Evolutionary conservation across 2,113 vertebrate species (phyloP), one percentile per base, ranked within the genome.

Genomic region (Pungitius pungitius): DNA sequence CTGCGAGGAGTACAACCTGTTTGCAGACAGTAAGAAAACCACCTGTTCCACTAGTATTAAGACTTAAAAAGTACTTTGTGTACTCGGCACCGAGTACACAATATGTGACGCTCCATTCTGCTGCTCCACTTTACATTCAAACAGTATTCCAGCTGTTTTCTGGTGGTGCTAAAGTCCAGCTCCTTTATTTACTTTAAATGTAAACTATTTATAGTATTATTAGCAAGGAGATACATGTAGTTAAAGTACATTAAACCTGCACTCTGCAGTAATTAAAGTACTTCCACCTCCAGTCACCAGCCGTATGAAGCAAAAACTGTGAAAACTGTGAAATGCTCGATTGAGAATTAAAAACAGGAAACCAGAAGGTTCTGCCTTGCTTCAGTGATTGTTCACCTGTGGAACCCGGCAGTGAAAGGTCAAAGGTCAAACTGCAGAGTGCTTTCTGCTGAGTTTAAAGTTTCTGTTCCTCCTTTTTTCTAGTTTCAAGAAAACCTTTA

Each of bases 1-100:
- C 54, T 99, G 97, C 83, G 96, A 96, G 86, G 96, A 96, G 84
- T 99, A 99, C 1, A 96, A 93, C 81, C 92, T 96, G 77, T 95
- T 95, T 82, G 96, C 95, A 87, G 95, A 94, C 74, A 93, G 96
- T 97, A 92, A 94, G 95, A 93, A 51, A 57, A 18, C n/a, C 45
- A 10, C 20, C 47, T 22, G 47, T 51, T 51, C 33, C 1, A 35
- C 33, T 35, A 6, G 33, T 35, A 30, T 35, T 35, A 6, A 35
- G 7, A 35, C 33, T 8, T 30, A 5, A 30, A 35, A 35, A 30
- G 2, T 30, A 30, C 30, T n/a, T n/a, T n/a, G n/a, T n/a, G n/a
- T n/a, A n/a, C n/a, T n/a, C n/a, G n/a, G n/a, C 30, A 30, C 30
- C 30, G 5, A 30, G 30, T 30, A 30, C 30, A 2, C 30, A 30